Conservation (phyloP, 2,797 vertebrate species). For the Micromesistius poutassou region DNA sequence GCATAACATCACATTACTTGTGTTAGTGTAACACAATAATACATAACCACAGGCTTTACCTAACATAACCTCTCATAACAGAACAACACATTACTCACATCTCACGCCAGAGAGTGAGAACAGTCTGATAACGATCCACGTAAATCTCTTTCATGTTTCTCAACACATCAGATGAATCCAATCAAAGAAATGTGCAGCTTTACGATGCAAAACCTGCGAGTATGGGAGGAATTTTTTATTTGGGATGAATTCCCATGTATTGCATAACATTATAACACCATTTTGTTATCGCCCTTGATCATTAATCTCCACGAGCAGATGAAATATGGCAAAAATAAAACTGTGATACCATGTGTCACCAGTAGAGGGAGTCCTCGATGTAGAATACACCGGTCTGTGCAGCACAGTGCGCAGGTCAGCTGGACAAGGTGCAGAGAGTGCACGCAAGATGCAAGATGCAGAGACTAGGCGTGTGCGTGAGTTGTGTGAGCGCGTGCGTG, state of each 20-base stretch:
- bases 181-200: not conserved
- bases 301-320: not conserved
- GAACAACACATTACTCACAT: no score
- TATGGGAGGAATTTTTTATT: not conserved
- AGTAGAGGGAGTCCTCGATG: slow-evolving; percentile 49
- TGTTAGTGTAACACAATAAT: not conserved
- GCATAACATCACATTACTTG: not conserved
- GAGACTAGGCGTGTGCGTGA: slow-evolving; percentile 10
- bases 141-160: not conserved
- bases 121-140: no score
- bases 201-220: not conserved
- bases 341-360: slow-evolving; percentile 24
- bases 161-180: not conserved
- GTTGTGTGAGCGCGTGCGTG: not conserved
- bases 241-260: not conserved
- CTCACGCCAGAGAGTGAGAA: not conserved
- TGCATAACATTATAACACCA: not conserved
- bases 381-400: not conserved
- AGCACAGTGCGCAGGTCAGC: not conserved
- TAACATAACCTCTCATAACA: no score
- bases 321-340: not conserved
- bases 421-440: not conserved
- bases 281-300: no score
- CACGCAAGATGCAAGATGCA: not conserved
- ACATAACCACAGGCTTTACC: no score